Evolutionary conservation across 2,888 invertebrate species (phyloP), one percentile per base, ranked within the genome.

Genomic region (Drosophila cyrtoloma): DNA sequence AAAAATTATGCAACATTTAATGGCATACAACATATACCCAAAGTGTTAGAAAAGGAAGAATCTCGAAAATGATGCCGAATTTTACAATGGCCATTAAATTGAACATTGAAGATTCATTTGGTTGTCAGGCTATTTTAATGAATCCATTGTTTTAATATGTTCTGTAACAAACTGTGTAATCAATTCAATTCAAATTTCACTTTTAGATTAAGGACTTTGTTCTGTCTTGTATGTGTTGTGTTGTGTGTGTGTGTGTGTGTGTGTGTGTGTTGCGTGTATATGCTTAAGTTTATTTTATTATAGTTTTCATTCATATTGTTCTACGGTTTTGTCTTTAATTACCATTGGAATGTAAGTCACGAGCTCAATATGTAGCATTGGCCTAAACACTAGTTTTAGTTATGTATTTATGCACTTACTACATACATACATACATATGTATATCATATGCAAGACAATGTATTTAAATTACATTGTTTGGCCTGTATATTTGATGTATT

Each of bases 401-500:
- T 58, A 76, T 50, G 26, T 62, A 50, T 59, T 66, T 26, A 28
- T 37, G 47, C 60, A 58, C 67, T 56, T 64, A 26, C 61, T 64
- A 63, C 53, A 58, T 61, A 61, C 56, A 59, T 57, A 60, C 62
- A 64, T 61, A 59, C n/a, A 33, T 33, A 22, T 33, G 53, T 60
- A 53, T 69, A 30, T 67, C 26, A 52, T 69, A 52, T 35, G 66
- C 33, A 14, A 70, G 71, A 55, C 16, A 35, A 28, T 67, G 52
- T 75, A 75, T 72, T 82, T 66, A 81, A 81, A 77, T 78, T 71
- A 81, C 56, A 32, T 65, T 56, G 3, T 60, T 80, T 62, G 74
- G 42, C 55, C 63, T 59, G 64, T 64, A 67, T 60, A 60, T 68
- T 50, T 82, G 44, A 47, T 68, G 82, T 72, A 78, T 78, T 82